phyloP scores from a whole-genome alignment of 2,797 vertebrate genomes.

The Gadopsis bispinosus region DNA sequence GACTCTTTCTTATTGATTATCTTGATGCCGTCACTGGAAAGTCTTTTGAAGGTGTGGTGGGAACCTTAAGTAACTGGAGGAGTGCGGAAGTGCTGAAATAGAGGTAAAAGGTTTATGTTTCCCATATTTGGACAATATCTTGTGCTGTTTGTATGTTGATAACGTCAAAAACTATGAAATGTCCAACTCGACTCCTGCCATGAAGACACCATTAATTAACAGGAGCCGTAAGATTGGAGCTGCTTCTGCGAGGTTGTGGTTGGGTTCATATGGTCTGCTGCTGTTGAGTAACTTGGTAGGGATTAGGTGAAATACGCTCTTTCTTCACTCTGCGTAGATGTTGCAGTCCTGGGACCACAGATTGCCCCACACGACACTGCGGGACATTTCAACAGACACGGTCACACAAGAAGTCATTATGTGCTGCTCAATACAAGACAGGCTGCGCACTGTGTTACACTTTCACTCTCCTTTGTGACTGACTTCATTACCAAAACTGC shows the following conservation, averaged over 20 bases:
- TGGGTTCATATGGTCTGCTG: constrained; percentile 55
- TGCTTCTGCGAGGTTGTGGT: constrained; percentile 24
- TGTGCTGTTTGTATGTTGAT: neutral
- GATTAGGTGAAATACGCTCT: constrained; percentile 82
- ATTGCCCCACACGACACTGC: constrained; percentile 83
- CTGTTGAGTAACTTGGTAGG: constrained; percentile 81
- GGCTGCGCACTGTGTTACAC: constrained; percentile 19
- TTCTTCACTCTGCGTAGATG: constrained; percentile 85
- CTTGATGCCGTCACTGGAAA: neutral
- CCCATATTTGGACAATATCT: neutral
- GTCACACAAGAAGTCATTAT: constrained; percentile 66
- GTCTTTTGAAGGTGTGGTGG: neutral
- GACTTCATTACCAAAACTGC: neutral
- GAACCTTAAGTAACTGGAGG: neutral
- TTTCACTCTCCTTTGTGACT: constrained; percentile 41
- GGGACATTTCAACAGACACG: constrained; percentile 84
- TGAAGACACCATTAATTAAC: neutral
- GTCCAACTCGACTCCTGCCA: neutral
- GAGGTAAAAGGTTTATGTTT: neutral
- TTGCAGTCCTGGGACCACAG: constrained; percentile 87
- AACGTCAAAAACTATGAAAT: neutral
- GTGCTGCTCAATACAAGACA: constrained; percentile 27
- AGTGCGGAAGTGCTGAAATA: constrained; percentile 19
- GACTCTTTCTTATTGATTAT: neutral
- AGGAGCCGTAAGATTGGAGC: constrained; percentile 9